These are phyloP conservation scores for Melanotaenia maccullochi DNA, from an alignment of 2,797 vertebrate genomes.

Conservation along the genomic window DNA sequence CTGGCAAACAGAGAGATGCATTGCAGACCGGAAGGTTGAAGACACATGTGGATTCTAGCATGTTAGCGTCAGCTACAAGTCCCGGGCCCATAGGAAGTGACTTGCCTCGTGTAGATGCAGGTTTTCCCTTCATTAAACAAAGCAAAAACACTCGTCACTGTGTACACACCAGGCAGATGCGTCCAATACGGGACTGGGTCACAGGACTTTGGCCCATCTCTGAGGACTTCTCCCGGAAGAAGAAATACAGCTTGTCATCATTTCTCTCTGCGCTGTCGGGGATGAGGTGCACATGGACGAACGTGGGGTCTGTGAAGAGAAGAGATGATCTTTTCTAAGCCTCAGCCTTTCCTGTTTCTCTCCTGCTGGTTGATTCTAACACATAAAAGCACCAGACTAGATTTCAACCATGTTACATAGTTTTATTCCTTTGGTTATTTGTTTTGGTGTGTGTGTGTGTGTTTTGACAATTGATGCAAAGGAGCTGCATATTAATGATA, in stretches of 20 bases:
- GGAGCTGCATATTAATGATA: no score
- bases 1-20: conserved; percentile 72
- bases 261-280: conserved; percentile 96
- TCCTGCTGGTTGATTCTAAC: no score
- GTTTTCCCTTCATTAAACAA: conserved; percentile 53
- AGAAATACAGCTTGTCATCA: conserved; percentile 98
- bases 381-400: no score
- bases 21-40: conserved; percentile 78
- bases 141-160: conserved; percentile 40
- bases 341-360: no score
- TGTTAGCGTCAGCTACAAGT: conserved; percentile 62
- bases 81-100: neutral
- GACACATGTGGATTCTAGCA: conserved; percentile 80
- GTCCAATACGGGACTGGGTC: conserved; percentile 93
- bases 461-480: no score
- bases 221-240: conserved; percentile 95
- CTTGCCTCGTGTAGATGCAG: conserved; percentile 39
- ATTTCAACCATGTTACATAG: no score
- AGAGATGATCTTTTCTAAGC: conserved; percentile 10
- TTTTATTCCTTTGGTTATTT: no score
- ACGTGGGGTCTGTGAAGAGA: conserved; percentile 89
- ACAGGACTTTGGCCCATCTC: conserved; percentile 93
- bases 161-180: conserved; percentile 93
- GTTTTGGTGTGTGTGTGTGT: no score
- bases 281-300: conserved; percentile 93